Evolutionary conservation across 2,888 invertebrate genomes (phyloP), one percentile per base, ranked within the genome.

Genomic region (Sepioteuthis lessoniana): DNA sequence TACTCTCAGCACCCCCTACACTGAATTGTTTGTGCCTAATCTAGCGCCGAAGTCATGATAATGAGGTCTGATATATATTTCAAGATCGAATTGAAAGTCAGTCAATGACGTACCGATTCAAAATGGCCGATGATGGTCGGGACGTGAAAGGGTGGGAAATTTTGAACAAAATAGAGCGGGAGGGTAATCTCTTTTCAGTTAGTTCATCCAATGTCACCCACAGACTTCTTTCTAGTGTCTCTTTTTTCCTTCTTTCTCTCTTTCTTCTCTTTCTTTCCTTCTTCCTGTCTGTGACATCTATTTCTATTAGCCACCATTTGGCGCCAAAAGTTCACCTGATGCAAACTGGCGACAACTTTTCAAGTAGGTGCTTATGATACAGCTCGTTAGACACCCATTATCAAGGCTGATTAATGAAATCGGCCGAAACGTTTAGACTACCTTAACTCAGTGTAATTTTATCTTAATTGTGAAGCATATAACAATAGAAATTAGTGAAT

Each of bases 31-130:
- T 76, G n/a, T 76, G 76, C 1, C n/a, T 76, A 76, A 76, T 76
- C 76, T 35, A 76, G 76, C 76, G 76, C 76, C 16, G n/a, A 76
- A 76, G 31, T 76, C 76, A 76, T 76, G n/a, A 76, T 76, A 76
- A 76, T 76, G 76, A 76, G n/a, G 13, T 35, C n/a, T 76, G 16
- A 76, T 76, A 76, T 76, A 76, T 76, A n/a, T 76, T 76, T n/a
- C 76, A 76, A 76, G n/a, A 76, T n/a, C n/a, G 76, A 76, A 76
- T 35, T n/a, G 76, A 76, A 76, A 76, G 76, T 76, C 76, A n/a
- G 13, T 19, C 13, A 13, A 76, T n/a, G n/a, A 76, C 76, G n/a
- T 8, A 76, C 13, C 16, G n/a, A n/a, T 76, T 76, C 16, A 76
- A 76, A 76, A 76, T 76, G 76, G n/a, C 25, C 25, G 55, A 25